Evolutionary conservation across 2,113 vertebrate genomes (phyloP).

Genomic region (Hemichromis elongatus): DNA sequence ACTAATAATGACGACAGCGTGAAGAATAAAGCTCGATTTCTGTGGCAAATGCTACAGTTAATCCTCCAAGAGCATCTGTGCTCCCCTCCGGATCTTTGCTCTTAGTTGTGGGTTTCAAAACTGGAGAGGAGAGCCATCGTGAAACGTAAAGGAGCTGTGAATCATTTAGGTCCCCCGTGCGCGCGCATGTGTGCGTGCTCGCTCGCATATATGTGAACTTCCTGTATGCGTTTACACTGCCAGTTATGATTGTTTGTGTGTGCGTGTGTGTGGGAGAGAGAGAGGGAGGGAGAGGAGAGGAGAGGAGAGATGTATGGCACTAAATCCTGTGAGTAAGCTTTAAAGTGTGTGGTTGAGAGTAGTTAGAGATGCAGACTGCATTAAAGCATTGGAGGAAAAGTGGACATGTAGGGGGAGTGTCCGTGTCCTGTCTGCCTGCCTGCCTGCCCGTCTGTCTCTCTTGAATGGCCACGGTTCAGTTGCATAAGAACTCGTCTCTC

Average conservation of each 20-base stretch:
- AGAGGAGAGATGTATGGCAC: conserved; percentile 2
- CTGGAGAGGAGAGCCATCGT: neutral
- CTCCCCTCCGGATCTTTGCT: neutral
- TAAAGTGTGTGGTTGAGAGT: conserved; percentile 11
- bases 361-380: conserved; percentile 19
- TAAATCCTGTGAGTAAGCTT: conserved; percentile 54
- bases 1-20: conserved; percentile 50
- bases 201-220: conserved; percentile 44
- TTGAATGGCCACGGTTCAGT: conserved; percentile 13
- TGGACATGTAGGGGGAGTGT: neutral
- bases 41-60: conserved; percentile 40
- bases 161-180: conserved; percentile 17
- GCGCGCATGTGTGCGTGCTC: neutral
- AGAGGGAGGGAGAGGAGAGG: neutral
- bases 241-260: conserved; percentile 32
- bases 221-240: conserved; percentile 34
- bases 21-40: conserved; percentile 56
- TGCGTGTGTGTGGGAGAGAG: neutral
- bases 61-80: conserved; percentile 55
- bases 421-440: neutral
- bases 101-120: neutral
- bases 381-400: neutral
- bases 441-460: conserved; percentile 6
- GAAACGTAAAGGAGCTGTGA: conserved; percentile 11
- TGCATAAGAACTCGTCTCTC: conserved; percentile 42